A percentile compares a stretch with the other conserved stretches of the same genome.
Conservation (phyloP, 2,888 invertebrate species). For the Mactromeris polynyma region DNA sequence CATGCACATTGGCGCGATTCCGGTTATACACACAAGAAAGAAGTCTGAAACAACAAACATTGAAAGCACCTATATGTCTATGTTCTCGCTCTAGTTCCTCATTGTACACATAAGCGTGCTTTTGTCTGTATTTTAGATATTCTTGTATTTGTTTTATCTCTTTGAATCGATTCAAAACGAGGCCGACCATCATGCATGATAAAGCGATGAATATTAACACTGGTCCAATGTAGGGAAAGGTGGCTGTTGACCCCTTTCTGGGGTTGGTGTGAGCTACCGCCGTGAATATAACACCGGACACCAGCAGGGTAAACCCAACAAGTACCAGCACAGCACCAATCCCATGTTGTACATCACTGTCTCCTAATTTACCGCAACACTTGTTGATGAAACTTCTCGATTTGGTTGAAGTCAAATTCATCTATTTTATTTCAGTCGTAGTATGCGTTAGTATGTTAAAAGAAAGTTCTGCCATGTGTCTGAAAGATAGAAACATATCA, state of each 20-base stretch:
- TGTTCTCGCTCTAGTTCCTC: neutral
- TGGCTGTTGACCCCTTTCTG: neutral
- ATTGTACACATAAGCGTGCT: conserved; percentile 29
- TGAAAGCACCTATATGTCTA: conserved; percentile 30
- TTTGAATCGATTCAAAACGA: conserved; percentile 32
- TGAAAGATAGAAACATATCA: neutral
- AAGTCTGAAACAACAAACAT: conserved; percentile 31
- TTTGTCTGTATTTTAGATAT: conserved; percentile 37
- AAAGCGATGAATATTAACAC: conserved; percentile 37
- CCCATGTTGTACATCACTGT: conserved; percentile 43
- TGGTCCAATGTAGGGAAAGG: conserved; percentile 47
- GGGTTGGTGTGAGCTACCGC: conserved; percentile 30
- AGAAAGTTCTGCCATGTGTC: neutral
- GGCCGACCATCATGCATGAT: conserved; percentile 41
- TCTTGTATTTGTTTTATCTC: conserved; percentile 36
- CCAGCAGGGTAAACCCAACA: conserved; percentile 36
- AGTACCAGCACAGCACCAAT: conserved; percentile 55
- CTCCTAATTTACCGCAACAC: neutral
- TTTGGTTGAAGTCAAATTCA: conserved; percentile 12
- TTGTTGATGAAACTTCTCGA: neutral
- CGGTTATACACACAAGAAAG: conserved; percentile 22
- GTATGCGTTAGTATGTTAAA: neutral
- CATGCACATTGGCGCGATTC: neutral
- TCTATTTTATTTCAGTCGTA: neutral
- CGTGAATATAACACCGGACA: conserved; percentile 53